phyloP scores from a whole-genome alignment of 2,797 vertebrate species.

The Channallabes apus region DNA sequence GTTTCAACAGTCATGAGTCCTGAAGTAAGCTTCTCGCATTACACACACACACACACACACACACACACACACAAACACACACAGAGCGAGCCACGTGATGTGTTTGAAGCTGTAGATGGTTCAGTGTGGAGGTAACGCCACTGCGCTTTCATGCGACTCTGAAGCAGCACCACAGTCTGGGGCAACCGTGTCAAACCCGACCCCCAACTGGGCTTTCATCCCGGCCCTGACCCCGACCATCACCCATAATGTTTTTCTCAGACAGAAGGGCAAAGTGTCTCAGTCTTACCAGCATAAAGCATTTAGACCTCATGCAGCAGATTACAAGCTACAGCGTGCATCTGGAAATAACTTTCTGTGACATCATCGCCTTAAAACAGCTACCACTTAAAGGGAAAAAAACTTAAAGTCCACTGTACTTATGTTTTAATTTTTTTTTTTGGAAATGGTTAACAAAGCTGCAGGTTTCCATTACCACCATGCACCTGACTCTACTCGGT shows the following conservation, averaged over 20 bases:
- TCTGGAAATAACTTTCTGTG: constrained; percentile 10
- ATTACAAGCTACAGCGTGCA: neutral
- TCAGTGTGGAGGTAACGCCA: neutral
- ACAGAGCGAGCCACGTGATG: neutral
- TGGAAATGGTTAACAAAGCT: neutral
- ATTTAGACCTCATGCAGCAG: neutral
- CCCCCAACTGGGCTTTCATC: neutral
- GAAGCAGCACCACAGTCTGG: constrained; percentile 1
- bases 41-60: neutral
- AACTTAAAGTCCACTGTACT: neutral
- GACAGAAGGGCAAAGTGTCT: neutral
- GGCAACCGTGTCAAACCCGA: neutral
- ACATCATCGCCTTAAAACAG: neutral
- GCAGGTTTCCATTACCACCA: neutral
- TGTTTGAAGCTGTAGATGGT: neutral
- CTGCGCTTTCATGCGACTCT: neutral
- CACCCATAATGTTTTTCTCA: neutral
- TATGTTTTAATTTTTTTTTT: neutral
- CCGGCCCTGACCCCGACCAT: neutral
- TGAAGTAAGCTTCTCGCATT: constrained; percentile 1
- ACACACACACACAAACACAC: neutral
- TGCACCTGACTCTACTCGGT: neutral
- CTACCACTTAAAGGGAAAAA: neutral
- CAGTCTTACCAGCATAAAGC: neutral
- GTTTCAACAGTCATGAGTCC: neutral